Evolutionary conservation across 2,888 invertebrate species (phyloP), one percentile per base, ranked within the genome.

Genomic region (Ferrisia virgata): DNA sequence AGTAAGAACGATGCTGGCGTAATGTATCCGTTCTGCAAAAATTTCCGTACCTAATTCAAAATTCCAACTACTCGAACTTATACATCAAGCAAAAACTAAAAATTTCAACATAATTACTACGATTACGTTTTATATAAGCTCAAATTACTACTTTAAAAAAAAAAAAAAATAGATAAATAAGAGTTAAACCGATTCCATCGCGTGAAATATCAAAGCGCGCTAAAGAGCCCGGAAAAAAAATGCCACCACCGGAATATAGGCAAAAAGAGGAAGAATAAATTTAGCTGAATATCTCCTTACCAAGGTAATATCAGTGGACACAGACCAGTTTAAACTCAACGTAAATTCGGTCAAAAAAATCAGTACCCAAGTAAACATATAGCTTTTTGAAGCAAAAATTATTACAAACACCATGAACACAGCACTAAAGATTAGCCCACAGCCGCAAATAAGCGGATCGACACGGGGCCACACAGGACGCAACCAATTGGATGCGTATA

Each of bases 291-390:
- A 15, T 22, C 0, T 79, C 40, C 43, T 94, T 93, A 98, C 98
- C 94, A 99, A 90, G 86, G 98, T 90, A 87, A 99, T 97, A 89
- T 99, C 99, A 85, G 98, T 97, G 86, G 99, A 97, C 88, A 99
- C 94, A 18, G 99, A 94, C 99, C 99, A 99, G 88, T 98, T 98
- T 86, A 99, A 91, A 90, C 98, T 99, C 87, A 99, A 91, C 85
- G 95, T 92, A 87, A 95, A 88, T 91, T 95, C 94, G 82, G 95
- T 96, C 87, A 94, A 90, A 90, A 96, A 96, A 86, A 96, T 93
- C 87, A 95, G 91, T 33, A 91, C 87, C 90, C 94, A 98, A 88
- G 96, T 94, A 85, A 92, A 88, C 82, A 89, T 88, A 85, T 91
- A 90, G 89, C 92, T 92, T 85, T 90, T 90, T 86, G 91, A 89